Percentiles rank a stretch among this genome's conserved stretches.
These are phyloP conservation scores for Sinopyrophorus schimmeli DNA, from an alignment of 2,888 invertebrate species.

Conservation along the genomic window DNA sequence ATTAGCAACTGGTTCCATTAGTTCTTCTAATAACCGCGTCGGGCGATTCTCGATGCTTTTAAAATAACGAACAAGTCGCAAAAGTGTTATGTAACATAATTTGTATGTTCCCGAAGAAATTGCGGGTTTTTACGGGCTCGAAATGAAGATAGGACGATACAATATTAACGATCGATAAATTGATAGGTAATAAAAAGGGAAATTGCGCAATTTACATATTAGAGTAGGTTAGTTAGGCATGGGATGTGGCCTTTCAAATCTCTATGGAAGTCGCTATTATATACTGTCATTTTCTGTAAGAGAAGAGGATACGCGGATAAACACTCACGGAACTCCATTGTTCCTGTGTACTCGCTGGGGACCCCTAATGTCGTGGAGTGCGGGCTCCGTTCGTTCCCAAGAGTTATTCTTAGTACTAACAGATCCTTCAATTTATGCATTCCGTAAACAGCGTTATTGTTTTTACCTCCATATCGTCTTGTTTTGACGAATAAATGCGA, in stretches of 20 bases:
- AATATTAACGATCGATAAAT: no score
- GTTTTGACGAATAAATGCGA: no score
- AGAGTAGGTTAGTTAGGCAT: constrained; percentile 18
- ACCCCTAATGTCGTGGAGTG: constrained; percentile 23
- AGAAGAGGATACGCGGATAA: constrained; percentile 26
- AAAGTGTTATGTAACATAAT: no score
- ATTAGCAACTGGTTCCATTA: no score
- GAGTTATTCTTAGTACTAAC: constrained; percentile 19
- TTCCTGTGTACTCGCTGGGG: constrained; percentile 22
- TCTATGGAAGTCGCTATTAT: constrained; percentile 21
- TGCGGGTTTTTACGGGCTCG: no score
- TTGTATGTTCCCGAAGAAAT: no score
- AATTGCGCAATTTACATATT: constrained; percentile 19
- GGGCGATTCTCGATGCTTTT: no score
- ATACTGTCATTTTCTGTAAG: constrained; percentile 20
- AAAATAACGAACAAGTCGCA: no score
- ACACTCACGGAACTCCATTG: constrained; percentile 28
- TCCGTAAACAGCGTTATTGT: constrained; percentile 14
- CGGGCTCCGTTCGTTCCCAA: constrained; percentile 20
- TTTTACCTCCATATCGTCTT: no score
- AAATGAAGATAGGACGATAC: no score
- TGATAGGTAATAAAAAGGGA: no score
- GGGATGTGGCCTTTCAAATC: constrained; percentile 20
- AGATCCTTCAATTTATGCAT: constrained; percentile 27
- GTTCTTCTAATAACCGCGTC: no score